Evolutionary conservation across 2,888 invertebrate species (phyloP), one percentile per base, ranked within the genome.

Genomic region (Holacanthella duospinosa): DNA sequence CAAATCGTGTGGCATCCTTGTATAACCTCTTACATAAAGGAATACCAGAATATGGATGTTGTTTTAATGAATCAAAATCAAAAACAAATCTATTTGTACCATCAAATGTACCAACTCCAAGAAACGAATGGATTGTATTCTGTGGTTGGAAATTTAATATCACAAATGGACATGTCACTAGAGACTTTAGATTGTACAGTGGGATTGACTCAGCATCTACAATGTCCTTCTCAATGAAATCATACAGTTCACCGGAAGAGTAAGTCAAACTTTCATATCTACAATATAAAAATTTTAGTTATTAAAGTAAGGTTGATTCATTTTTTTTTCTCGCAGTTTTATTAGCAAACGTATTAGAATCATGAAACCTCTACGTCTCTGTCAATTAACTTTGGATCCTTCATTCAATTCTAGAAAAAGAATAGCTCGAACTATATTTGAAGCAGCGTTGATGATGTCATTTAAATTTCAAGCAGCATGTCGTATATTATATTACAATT

Each of bases 391-490:
- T 9, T 28, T 71, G 1, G 69, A 71, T 36, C 66, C 67, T 1
- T 16, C 28, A 9, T 63, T 71, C 0, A 72, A 72, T 56, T 72
- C 69, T 29, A 19, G 55, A 24, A 25, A 43, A 43, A 44, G 65
- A 55, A 68, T 72, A 43, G 19, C 65, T 1, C 27, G 54, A 25
- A 69, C 66, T 29, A 43, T 68, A 12, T 67, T 62, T 25, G 68
- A 72, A 26, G 66, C 65, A 2, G 60, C 61, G 2, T 25, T 69
- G 27, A 62, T 68, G 60, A 21, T 65, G 1, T 63, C 66, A 1
- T 68, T 70, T 59, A 60, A 70, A 43, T 69, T 72, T 55, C 69
- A 69, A 55, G 68, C 68, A 12, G 64, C 68, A 36, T 68, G 68
- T 44, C 63, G 70, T 6, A 66, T 71, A 9, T 12, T 69, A 9